A percentile compares a stretch with the other conserved stretches of the same genome.
Conservation (phyloP, 2,797 vertebrate species). For the Centroberyx gerrardi region DNA sequence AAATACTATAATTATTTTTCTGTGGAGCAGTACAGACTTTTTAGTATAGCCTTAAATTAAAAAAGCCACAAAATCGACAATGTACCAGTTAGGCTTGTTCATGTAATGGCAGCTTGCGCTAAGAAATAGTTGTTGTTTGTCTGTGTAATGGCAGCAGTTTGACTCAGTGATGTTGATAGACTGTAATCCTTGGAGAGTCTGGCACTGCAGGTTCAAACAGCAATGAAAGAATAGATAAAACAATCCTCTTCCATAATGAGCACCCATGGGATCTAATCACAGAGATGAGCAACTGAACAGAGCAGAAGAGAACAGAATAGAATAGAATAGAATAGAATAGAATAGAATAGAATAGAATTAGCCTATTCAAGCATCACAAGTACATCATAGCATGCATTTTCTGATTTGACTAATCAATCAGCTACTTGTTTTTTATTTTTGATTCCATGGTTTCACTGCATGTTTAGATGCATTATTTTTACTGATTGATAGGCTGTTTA, state of each 20-base stretch:
- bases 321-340: background rate
- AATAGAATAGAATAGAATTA: conserved; percentile 9
- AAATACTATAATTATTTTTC: background rate
- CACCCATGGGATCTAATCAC: conserved; percentile 58
- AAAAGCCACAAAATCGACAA: background rate
- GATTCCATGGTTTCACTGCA: too few relatives aligned
- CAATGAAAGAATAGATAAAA: conserved; percentile 71
- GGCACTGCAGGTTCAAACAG: conserved; percentile 66
- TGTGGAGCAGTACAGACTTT: background rate
- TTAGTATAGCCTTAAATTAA: background rate
- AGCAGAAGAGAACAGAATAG: background rate
- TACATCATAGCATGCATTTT: background rate
- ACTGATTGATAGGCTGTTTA: background rate
- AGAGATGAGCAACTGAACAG: conserved; percentile 21
- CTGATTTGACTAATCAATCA: background rate
- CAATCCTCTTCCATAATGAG: conserved; percentile 72
- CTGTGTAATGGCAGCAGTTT: conserved; percentile 57
- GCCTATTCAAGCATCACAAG: conserved; percentile 23
- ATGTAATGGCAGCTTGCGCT: conserved; percentile 37
- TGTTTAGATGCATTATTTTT: background rate
- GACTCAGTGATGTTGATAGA: conserved; percentile 39
- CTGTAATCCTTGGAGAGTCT: conserved; percentile 39
- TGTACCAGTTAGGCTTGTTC: conserved; percentile 20
- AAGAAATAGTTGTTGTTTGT: conserved; percentile 47
- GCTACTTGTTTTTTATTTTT: too few relatives aligned